phyloP scores from a whole-genome alignment of 2,113 vertebrate genomes.

The Romanogobio albipinnatus region DNA sequence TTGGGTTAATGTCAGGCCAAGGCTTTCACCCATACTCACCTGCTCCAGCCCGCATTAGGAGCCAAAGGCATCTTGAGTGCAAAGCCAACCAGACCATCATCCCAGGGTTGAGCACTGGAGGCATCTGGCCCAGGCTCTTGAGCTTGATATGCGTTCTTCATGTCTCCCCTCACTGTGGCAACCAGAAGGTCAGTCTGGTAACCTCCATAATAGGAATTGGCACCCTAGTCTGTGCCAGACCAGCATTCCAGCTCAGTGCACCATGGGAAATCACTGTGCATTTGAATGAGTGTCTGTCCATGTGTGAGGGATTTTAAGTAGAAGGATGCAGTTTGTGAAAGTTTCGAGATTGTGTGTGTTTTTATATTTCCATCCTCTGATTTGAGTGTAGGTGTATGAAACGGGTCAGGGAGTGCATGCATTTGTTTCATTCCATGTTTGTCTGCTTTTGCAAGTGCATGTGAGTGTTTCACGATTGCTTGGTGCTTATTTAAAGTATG shows the following conservation, averaged over 20 bases:
- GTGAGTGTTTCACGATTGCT: conserved; percentile 31
- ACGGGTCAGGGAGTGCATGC: conserved; percentile 7
- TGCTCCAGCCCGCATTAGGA: conserved; percentile 5
- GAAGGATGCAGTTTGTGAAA: not conserved
- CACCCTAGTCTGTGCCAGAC: not conserved
- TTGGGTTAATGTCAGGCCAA: conserved; percentile 13
- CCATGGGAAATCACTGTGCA: conserved; percentile 27
- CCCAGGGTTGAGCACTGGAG: conserved; percentile 4
- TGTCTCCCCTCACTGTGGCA: not conserved
- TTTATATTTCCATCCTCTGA: conserved; percentile 16
- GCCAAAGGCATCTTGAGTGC: conserved; percentile 27
- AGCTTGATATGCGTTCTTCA: conserved; percentile 23
- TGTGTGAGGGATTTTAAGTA: not conserved
- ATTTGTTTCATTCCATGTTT: conserved; percentile 15
- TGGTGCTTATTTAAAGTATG: conserved; percentile 43
- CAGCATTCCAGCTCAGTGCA: conserved; percentile 23
- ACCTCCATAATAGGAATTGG: conserved; percentile 45
- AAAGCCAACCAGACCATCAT: conserved; percentile 12
- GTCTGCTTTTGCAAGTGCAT: conserved; percentile 36
- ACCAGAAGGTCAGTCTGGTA: conserved; percentile 33
- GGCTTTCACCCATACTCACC: conserved; percentile 21
- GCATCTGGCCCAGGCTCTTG: conserved; percentile 14
- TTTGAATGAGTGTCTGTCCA: not conserved
- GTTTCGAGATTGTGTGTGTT: not conserved
- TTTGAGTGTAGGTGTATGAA: conserved; percentile 21